Evolutionary conservation across 2,797 vertebrate genomes (phyloP).

Genomic region (Tiaroga cobitis): DNA sequence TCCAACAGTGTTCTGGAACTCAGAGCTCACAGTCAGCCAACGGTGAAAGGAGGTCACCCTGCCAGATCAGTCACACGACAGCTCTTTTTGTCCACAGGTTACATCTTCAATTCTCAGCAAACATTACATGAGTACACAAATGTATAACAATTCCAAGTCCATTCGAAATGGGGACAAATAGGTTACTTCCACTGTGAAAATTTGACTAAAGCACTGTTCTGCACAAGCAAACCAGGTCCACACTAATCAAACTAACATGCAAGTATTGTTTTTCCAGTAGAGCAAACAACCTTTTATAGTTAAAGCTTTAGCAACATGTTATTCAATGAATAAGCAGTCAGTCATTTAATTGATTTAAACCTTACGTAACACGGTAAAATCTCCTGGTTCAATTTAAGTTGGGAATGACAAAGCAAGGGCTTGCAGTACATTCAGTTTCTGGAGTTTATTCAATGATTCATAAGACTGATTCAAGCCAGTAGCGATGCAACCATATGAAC

Average conservation of each 20-base stretch:
- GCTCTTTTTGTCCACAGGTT: conserved; percentile 23
- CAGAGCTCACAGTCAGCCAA: conserved; percentile 27
- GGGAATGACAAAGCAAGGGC: not conserved
- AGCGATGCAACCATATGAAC: too few relatives aligned
- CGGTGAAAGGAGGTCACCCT: conserved; percentile 27
- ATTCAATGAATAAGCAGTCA: not conserved
- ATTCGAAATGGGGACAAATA: not conserved
- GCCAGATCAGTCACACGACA: conserved; percentile 39
- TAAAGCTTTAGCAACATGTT: not conserved
- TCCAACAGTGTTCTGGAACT: conserved; percentile 52
- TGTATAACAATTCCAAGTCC: conserved; percentile 1
- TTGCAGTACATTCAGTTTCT: not conserved
- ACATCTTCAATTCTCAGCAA: not conserved
- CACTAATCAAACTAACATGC: not conserved
- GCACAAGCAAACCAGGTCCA: not conserved
- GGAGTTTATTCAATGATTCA: too few relatives aligned
- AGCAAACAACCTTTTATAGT: not conserved
- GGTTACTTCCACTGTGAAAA: not conserved
- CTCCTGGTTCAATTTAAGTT: not conserved
- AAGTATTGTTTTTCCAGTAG: not conserved
- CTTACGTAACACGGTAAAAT: not conserved
- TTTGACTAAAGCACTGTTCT: not conserved
- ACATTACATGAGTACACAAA: conserved; percentile 4
- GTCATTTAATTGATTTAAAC: not conserved
- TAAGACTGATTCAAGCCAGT: too few relatives aligned